A percentile compares a stretch with the other conserved stretches of the same genome.
Conservation (phyloP, 2,797 vertebrate species). For the Eulemur rubriventer region DNA sequence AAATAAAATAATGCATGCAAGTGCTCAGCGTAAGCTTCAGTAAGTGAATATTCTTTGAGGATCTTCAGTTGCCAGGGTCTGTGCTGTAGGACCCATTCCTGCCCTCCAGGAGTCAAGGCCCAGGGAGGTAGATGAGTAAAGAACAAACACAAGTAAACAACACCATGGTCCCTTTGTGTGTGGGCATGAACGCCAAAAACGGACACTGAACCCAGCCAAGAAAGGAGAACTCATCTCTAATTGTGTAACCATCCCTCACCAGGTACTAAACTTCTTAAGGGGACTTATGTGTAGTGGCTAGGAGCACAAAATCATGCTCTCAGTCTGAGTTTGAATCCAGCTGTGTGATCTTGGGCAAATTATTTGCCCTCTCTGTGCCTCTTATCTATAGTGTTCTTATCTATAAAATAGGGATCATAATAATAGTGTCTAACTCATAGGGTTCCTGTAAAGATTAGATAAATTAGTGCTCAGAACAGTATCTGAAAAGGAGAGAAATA, state of each 20-base stretch:
- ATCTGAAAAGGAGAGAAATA: slow-evolving; percentile 13
- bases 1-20: neutral
- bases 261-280: neutral
- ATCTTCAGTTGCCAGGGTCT: neutral
- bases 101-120: neutral
- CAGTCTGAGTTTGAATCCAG: neutral
- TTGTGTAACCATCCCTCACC: neutral
- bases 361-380: neutral
- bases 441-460: slow-evolving; percentile 17
- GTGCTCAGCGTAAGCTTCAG: neutral
- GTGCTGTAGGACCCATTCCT: neutral
- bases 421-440: neutral
- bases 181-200: rapidly evolving
- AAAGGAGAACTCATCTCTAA: neutral
- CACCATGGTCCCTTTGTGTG: neutral
- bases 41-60: neutral
- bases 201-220: neutral
- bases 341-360: neutral
- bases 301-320: neutral
- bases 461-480: neutral
- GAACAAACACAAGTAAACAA: neutral
- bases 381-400: neutral
- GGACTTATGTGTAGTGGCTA: neutral
- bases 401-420: neutral
- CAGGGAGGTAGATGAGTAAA: neutral